Evolutionary conservation across 1,140 invertebrate species (phyloP).

Genomic region (Holcopasites calliopsidis): DNA sequence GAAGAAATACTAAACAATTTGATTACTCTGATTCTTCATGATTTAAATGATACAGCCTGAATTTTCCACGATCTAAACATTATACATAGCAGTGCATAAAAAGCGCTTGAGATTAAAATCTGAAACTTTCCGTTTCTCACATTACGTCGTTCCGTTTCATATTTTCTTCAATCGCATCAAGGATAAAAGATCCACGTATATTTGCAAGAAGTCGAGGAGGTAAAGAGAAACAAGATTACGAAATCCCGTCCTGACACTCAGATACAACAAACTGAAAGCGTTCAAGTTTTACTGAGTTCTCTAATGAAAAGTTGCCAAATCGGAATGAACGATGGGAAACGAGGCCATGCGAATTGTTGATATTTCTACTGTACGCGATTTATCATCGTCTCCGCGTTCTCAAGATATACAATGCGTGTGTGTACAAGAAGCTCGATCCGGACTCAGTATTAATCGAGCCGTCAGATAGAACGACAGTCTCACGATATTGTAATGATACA

Average conservation of each 20-base stretch:
- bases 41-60: neutral
- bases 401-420: slow-evolving; percentile 5
- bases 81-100: too few species aligned
- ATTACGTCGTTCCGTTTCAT: neutral
- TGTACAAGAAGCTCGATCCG: slow-evolving; percentile 24
- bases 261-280: neutral
- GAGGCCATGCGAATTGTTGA: neutral
- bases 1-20: too few species aligned
- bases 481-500: slow-evolving; percentile 20
- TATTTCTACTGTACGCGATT: slow-evolving; percentile 9
- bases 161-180: neutral
- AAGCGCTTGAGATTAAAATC: neutral
- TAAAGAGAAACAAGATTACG: neutral
- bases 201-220: neutral
- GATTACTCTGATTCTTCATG: too few species aligned
- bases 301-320: neutral
- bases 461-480: slow-evolving; percentile 27
- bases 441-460: slow-evolving; percentile 45
- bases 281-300: neutral
- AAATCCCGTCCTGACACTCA: neutral
- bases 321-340: neutral
- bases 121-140: neutral
- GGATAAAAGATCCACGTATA: neutral
- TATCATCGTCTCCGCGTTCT: slow-evolving; percentile 5
- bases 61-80: neutral